A percentile compares a stretch with the other conserved stretches of the same genome.
Conservation (phyloP, 2,113 vertebrate genomes). For the Oreochromis tanganicae region DNA sequence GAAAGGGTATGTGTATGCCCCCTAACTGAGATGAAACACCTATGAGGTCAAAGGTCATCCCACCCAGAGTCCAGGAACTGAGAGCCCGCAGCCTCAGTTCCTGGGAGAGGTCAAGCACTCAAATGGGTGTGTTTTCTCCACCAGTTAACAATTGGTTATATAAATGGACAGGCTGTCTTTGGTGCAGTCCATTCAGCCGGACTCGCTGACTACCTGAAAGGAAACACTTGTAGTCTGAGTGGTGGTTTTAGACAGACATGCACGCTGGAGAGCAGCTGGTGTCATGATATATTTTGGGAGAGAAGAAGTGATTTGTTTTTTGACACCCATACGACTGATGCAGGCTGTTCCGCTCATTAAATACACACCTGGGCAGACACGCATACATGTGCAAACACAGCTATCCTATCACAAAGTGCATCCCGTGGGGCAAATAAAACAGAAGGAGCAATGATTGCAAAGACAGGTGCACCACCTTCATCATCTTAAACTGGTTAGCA, state of each 20-base stretch:
- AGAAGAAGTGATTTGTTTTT: neutral
- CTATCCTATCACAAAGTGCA: neutral
- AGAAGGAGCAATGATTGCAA: neutral
- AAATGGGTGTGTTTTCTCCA: slow-evolving; percentile 32
- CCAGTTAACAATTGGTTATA: slow-evolving; percentile 48
- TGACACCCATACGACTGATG: neutral
- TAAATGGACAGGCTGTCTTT: slow-evolving; percentile 47
- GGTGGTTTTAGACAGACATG: neutral
- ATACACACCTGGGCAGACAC: neutral
- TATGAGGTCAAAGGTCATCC: slow-evolving; percentile 50
- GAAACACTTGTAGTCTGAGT: neutral
- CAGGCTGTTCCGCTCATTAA: neutral
- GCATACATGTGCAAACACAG: neutral
- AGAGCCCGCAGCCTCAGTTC: slow-evolving; percentile 14
- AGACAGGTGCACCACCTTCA: neutral
- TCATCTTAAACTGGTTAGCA: neutral
- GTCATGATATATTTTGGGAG: neutral
- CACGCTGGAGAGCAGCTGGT: neutral
- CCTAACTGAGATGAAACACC: slow-evolving; percentile 55
- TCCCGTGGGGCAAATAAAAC: neutral
- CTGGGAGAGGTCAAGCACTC: slow-evolving; percentile 50
- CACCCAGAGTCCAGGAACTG: slow-evolving; percentile 52
- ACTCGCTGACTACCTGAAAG: neutral
- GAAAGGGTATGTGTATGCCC: neutral
- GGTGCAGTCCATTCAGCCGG: slow-evolving; percentile 6